Conservation (phyloP, 2,888 invertebrate species). For the Halictus ligatus region DNA sequence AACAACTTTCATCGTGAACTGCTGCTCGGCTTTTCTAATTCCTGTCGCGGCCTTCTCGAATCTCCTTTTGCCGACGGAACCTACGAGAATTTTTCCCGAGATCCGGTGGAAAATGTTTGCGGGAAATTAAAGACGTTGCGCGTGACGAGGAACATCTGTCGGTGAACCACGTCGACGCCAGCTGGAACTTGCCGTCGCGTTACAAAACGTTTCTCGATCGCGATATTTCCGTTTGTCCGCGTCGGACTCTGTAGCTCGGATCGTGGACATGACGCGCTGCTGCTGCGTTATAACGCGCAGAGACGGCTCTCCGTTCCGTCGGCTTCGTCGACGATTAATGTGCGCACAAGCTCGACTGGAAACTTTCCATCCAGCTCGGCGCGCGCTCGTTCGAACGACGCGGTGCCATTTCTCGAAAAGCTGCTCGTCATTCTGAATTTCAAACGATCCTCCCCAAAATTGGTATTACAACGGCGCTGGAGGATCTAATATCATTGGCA, state of each 20-base stretch:
- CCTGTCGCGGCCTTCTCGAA: neutral
- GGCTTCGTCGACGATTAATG: constrained; percentile 21
- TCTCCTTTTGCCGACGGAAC: neutral
- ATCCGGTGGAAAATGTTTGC: constrained; percentile 28
- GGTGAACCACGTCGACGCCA: constrained; percentile 13
- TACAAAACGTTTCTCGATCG: constrained; percentile 25
- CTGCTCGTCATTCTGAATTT: neutral
- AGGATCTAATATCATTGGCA: neutral
- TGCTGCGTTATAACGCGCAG: neutral
- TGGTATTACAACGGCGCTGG: neutral
- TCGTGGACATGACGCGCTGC: neutral
- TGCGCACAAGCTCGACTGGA: constrained; percentile 30
- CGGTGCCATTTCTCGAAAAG: neutral
- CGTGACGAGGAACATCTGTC: constrained; percentile 3
- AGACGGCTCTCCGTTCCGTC: constrained; percentile 25
- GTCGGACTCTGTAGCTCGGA: neutral
- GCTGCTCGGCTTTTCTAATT: constrained; percentile 2
- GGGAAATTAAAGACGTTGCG: neutral
- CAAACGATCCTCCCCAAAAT: neutral
- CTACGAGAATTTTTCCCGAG: neutral
- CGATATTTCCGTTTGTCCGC: constrained; percentile 15
- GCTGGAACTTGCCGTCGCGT: neutral
- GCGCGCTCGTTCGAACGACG: constrained; percentile 7
- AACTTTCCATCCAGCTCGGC: constrained; percentile 40
- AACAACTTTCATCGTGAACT: constrained; percentile 38